These are phyloP conservation scores for Datnioides undecimradiatus DNA, from an alignment of 2,113 vertebrate genomes.

Conservation along the genomic window DNA sequence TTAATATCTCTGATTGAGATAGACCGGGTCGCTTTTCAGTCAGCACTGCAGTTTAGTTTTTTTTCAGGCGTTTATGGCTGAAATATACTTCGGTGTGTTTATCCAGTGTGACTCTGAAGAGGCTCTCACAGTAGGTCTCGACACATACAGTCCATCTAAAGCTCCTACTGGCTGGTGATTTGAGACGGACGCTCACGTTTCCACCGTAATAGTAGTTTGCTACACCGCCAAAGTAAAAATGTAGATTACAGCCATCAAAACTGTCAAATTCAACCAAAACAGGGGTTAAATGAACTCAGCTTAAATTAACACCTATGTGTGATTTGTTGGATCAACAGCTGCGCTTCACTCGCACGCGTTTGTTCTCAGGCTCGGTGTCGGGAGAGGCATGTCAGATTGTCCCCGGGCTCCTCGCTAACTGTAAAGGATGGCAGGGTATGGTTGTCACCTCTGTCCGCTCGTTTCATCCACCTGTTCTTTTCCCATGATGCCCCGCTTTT, in stretches of 20 bases:
- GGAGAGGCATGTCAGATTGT: not conserved
- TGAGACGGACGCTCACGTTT: too few relatives aligned
- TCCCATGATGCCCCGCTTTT: constrained; percentile 12
- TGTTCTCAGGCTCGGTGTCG: not conserved
- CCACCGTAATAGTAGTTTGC: not conserved
- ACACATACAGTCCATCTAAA: not conserved
- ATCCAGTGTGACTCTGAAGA: not conserved
- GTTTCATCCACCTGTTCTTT: not conserved
- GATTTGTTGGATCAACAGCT: not conserved
- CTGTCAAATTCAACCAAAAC: not conserved
- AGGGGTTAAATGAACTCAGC: not conserved
- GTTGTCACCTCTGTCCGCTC: not conserved
- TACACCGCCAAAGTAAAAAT: not conserved
- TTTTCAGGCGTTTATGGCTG: not conserved
- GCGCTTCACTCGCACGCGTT: too few relatives aligned
- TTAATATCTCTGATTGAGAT: constrained; percentile 27
- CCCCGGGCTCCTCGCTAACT: not conserved
- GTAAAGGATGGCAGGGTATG: not conserved
- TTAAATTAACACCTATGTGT: not conserved
- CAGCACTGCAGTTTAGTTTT: constrained; percentile 1
- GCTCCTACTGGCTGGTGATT: not conserved
- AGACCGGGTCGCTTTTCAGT: not conserved
- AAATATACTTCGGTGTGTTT: not conserved
- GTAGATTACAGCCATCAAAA: not conserved
- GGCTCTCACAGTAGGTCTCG: not conserved